Conservation (phyloP, 2,113 vertebrate genomes). For the Psammodynastes pulverulentus region DNA sequence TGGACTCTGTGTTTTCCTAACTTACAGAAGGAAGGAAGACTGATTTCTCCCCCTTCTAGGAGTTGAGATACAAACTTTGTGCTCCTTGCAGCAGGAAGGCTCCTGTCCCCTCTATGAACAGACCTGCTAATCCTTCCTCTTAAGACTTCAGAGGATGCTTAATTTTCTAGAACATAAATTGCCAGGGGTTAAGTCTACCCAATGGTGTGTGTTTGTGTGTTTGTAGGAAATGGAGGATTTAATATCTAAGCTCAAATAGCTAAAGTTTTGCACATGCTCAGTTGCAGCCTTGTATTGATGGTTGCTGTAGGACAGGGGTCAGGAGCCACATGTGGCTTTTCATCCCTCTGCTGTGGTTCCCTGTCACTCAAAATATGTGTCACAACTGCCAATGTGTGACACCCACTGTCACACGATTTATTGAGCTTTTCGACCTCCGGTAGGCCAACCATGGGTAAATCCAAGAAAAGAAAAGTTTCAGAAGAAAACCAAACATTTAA, state of each 20-base stretch:
- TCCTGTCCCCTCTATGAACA: not conserved
- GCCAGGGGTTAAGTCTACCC: not conserved
- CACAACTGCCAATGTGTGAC: no score
- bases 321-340: no score
- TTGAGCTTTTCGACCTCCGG: no score
- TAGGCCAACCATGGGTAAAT: no score
- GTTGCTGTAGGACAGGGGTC: not conserved
- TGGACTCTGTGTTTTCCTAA: not conserved
- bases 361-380: no score
- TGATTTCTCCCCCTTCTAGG: not conserved
- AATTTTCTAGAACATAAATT: not conserved
- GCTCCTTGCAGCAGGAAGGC: not conserved
- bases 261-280: not conserved
- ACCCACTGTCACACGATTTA: no score
- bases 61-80: not conserved
- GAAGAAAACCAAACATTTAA: no score
- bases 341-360: no score
- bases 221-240: not conserved
- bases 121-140: not conserved
- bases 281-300: not conserved
- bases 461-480: no score
- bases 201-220: not conserved
- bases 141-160: not conserved
- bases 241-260: not conserved
- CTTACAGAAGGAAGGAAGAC: not conserved